These are phyloP conservation scores for Pemphredon lugubris DNA, from an alignment of 2,888 invertebrate species.

Conservation along the genomic window DNA sequence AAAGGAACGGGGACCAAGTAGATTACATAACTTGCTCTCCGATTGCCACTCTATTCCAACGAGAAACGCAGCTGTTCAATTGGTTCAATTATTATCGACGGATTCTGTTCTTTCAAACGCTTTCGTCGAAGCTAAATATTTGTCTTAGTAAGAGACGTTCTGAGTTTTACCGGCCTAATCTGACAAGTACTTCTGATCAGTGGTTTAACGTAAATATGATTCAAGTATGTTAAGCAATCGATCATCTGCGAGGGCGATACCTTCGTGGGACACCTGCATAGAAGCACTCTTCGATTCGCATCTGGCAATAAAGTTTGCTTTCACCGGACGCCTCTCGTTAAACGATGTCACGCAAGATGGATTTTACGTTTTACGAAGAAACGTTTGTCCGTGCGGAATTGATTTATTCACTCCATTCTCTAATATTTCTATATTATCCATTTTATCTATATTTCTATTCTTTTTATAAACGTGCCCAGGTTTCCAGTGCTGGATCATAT, in stretches of 20 bases:
- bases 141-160: conserved; percentile 66
- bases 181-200: neutral
- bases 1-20: conserved; percentile 45
- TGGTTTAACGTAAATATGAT: conserved; percentile 4
- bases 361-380: conserved; percentile 73
- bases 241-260: conserved; percentile 78
- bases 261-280: conserved; percentile 85
- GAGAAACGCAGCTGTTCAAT: conserved; percentile 63
- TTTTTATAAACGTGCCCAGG: conserved; percentile 58
- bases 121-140: conserved; percentile 67
- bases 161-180: neutral
- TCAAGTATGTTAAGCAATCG: conserved; percentile 83
- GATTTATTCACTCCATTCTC: too few species aligned
- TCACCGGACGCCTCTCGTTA: conserved; percentile 84
- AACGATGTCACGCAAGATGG: conserved; percentile 83
- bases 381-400: conserved; percentile 68
- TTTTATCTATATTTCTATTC: neutral
- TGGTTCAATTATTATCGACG: conserved; percentile 65
- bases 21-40: conserved; percentile 62
- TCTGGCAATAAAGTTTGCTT: conserved; percentile 85
- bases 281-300: conserved; percentile 84
- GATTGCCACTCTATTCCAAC: conserved; percentile 63
- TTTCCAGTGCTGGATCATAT: conserved; percentile 75
- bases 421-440: too few species aligned
- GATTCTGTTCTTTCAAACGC: conserved; percentile 62